These are phyloP conservation scores for Drosophila bifasciata DNA, from an alignment of 1,140 invertebrate genomes.

Conservation along the genomic window DNA sequence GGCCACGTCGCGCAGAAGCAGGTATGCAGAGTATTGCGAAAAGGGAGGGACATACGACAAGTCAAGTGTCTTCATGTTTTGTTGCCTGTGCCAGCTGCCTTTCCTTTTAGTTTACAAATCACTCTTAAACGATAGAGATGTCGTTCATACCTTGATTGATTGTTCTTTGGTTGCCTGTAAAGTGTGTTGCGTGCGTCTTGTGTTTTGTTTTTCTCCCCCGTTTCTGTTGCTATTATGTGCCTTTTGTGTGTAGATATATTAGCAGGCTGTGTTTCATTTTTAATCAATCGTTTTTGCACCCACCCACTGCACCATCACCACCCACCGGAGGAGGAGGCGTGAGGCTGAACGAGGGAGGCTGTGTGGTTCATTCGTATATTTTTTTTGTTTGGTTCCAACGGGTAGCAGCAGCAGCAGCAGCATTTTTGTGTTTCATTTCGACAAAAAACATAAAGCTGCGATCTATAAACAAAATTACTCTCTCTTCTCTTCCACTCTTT, in stretches of 20 bases:
- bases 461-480: constrained; percentile 43
- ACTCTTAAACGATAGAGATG: constrained; percentile 1
- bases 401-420: background rate
- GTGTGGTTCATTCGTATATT: background rate
- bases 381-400: no score
- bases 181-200: constrained; percentile 1
- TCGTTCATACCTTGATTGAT: background rate
- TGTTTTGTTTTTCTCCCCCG: constrained; percentile 8
- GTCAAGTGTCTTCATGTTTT: background rate
- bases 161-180: no score
- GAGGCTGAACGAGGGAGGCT: background rate
- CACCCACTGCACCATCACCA: no score
- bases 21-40: constrained; percentile 62
- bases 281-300: no score
- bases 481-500: constrained; percentile 48
- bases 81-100: constrained; percentile 21
- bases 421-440: constrained; percentile 6
- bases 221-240: no score
- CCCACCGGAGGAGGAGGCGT: no score
- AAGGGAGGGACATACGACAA: background rate
- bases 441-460: constrained; percentile 9
- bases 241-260: no score
- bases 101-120: constrained; percentile 26
- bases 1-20: constrained; percentile 73
- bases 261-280: no score